Evolutionary conservation across 2,113 vertebrate species (phyloP), one percentile per base, ranked within the genome.

Genomic region (Prietella phreatophila): DNA sequence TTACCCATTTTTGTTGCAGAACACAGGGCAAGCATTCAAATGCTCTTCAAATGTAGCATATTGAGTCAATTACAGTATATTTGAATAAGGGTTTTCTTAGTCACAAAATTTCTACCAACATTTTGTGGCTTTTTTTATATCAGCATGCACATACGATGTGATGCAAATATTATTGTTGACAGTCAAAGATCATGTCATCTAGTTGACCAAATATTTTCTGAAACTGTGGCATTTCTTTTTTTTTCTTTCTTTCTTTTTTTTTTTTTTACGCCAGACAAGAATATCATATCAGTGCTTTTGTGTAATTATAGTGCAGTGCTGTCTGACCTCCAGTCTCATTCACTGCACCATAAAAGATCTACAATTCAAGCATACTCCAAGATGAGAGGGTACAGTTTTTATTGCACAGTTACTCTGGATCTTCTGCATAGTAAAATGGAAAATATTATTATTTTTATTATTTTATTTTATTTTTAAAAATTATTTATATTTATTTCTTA

Each of bases 401-500:
- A 80, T 80, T 86, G 73, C 73, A 79, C 36, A 50, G 73, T 56
- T 65, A 53, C 42, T 86, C 3, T 86, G 33, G 75, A 79, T 79
- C n/a, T 20, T 42, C 39, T 86, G 27, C 14, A 30, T 7, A 42
- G 36, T 33, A 63, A 65, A 79, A 79, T 15, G 75, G 15, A 42
- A 36, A 36, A 36, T 36, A 36, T 36, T 36, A 36, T 36, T 36
- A 36, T 36, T 36, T 1, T 36, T 36, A 36, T 36, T 36, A 36
- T 36, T n/a, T n/a, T 36, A 36, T 36, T 36, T 36, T 36, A n/a
- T n/a, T n/a, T n/a, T n/a, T n/a, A n/a, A n/a, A n/a, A n/a, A n/a
- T n/a, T n/a, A n/a, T n/a, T n/a, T n/a, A n/a, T n/a, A n/a, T n/a
- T n/a, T n/a, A n/a, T n/a, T n/a, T n/a, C n/a, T n/a, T 36, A 36